phyloP scores from a whole-genome alignment of 2,888 invertebrate genomes.

The Melanotus villosus region DNA sequence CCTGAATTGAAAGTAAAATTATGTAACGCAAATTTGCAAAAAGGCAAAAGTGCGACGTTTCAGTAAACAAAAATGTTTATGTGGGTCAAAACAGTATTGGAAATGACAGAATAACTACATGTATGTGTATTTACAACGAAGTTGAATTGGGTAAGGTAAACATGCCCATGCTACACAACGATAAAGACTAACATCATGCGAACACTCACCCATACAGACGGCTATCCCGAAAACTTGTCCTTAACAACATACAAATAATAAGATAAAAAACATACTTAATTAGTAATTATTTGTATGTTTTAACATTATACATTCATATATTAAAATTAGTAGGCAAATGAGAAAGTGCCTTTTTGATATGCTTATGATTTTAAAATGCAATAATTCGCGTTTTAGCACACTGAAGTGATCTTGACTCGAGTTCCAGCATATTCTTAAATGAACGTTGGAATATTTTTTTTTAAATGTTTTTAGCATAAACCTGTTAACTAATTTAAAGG shows the following conservation, averaged over 20 bases:
- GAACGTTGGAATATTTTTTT: too few species aligned
- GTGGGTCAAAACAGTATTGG: neutral
- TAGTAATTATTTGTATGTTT: too few species aligned
- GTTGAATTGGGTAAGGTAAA: neutral
- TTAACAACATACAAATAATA: constrained; percentile 65
- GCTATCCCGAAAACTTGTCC: constrained; percentile 93
- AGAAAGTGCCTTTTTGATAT: too few species aligned
- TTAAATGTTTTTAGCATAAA: too few species aligned
- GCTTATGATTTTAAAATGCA: too few species aligned
- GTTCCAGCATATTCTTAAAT: too few species aligned
- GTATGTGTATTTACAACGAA: neutral
- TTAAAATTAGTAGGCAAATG: too few species aligned
- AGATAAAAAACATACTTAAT: neutral
- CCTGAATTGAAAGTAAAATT: constrained; percentile 49
- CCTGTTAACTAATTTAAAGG: too few species aligned
- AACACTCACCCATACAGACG: constrained; percentile 86
- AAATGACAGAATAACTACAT: neutral
- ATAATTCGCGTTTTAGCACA: too few species aligned
- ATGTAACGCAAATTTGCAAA: constrained; percentile 34
- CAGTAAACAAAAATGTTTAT: neutral
- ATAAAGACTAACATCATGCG: constrained; percentile 35
- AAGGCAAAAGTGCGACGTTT: neutral
- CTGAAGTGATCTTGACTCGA: too few species aligned
- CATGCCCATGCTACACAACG: constrained; percentile 15
- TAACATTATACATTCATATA: too few species aligned